Evolutionary conservation across 2,797 vertebrate genomes (phyloP).

Genomic region (Diglossa cyanea): DNA sequence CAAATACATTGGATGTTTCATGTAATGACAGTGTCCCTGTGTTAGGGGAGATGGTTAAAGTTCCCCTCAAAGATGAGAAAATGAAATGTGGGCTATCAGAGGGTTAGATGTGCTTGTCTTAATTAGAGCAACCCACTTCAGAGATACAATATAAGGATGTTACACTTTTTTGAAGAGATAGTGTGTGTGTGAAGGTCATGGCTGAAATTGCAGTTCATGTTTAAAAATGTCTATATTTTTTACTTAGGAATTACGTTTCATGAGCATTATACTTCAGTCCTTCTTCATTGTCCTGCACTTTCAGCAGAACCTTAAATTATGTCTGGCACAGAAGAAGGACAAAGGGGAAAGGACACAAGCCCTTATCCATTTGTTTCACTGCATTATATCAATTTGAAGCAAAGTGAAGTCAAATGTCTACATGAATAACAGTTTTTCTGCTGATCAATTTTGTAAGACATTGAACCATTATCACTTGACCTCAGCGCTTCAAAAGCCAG

Average conservation of each 20-base stretch:
- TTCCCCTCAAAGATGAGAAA: not conserved
- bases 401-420: not conserved
- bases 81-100: not conserved
- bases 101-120: not conserved
- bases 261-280: not conserved
- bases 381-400: not conserved
- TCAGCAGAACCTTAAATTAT: not conserved
- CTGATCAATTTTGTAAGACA: not conserved
- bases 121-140: not conserved
- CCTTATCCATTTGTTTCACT: not conserved
- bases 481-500: not conserved
- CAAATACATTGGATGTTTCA: not conserved
- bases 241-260: not conserved
- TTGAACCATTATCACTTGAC: not conserved
- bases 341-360: not conserved
- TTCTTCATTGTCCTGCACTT: not conserved
- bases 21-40: not conserved
- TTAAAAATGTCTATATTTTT: not conserved
- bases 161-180: not conserved
- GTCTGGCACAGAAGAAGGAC: not conserved
- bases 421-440: not conserved
- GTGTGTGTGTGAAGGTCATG: not conserved
- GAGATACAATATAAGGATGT: not conserved
- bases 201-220: not conserved
- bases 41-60: not conserved